These are phyloP conservation scores for Epistrophe grossulariae DNA, from an alignment of 2,888 invertebrate species.

Conservation along the genomic window DNA sequence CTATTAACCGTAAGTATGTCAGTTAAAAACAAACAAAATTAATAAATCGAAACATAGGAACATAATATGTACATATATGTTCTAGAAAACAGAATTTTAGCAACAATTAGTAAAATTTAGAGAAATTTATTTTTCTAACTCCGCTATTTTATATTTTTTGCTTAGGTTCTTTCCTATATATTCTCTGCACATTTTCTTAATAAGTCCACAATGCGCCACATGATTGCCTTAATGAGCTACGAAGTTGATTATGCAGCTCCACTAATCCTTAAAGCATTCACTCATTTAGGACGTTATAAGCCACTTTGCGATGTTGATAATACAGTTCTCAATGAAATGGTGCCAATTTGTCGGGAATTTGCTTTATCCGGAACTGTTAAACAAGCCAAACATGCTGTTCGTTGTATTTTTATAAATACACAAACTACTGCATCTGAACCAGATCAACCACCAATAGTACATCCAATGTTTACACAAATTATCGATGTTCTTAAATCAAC, in stretches of 20 bases:
- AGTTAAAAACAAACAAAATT: neutral
- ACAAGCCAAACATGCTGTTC: conserved; percentile 97
- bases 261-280: conserved; percentile 92
- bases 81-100: too few species aligned
- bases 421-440: conserved; percentile 80
- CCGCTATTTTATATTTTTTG: too few species aligned
- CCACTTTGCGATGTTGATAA: conserved; percentile 92
- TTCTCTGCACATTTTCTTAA: conserved; percentile 97
- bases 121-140: too few species aligned
- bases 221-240: conserved; percentile 87
- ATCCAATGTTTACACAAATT: conserved; percentile 92
- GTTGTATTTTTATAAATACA: conserved; percentile 95
- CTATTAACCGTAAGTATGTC: conserved; percentile 88
- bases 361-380: conserved; percentile 95
- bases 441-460: conserved; percentile 81
- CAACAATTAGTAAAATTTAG: too few species aligned
- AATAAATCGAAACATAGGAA: too few species aligned
- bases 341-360: conserved; percentile 94
- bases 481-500: conserved; percentile 91
- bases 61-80: too few species aligned
- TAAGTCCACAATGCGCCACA: conserved; percentile 91
- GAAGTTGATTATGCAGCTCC: conserved; percentile 93
- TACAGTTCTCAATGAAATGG: conserved; percentile 90
- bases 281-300: conserved; percentile 94
- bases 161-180: conserved; percentile 90